Percentiles rank a stretch among this genome's conserved stretches.
Evolutionary conservation across 2,888 invertebrate species (phyloP).

Genomic region (Acleris holmiana): DNA sequence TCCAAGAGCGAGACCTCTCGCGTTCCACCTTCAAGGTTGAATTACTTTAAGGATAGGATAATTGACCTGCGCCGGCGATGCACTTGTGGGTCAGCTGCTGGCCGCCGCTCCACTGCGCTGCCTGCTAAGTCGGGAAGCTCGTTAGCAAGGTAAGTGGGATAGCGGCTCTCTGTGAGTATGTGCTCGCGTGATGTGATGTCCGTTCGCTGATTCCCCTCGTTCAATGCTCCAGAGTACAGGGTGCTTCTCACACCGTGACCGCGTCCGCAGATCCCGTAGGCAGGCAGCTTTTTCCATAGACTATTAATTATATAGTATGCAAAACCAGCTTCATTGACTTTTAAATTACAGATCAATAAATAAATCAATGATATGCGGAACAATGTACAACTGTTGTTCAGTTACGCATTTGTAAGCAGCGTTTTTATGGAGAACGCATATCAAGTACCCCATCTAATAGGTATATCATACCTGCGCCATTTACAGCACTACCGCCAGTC

Average conservation of each 20-base stretch:
- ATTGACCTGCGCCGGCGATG: not conserved
- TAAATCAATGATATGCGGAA: slow-evolving; percentile 27
- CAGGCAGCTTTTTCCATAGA: slow-evolving; percentile 9
- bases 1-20: too few relatives aligned
- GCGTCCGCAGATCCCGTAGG: slow-evolving; percentile 7
- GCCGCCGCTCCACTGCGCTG: not conserved
- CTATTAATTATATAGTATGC: slow-evolving; percentile 16
- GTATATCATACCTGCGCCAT: not conserved
- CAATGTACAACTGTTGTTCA: slow-evolving; percentile 17
- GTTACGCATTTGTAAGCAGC: slow-evolving; percentile 25
- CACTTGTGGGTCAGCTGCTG: not conserved
- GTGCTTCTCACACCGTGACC: slow-evolving; percentile 12
- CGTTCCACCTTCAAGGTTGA: not conserved
- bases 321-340: slow-evolving; percentile 30
- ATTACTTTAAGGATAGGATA: not conserved
- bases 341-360: slow-evolving; percentile 17
- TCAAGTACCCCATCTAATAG: slow-evolving; percentile 10
- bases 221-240: not conserved
- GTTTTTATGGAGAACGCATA: slow-evolving; percentile 28
- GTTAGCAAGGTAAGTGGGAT: not conserved
- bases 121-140: not conserved
- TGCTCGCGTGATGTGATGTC: not conserved
- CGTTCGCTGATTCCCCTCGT: not conserved
- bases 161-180: not conserved
- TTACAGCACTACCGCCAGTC: too few relatives aligned